phyloP scores from a whole-genome alignment of 2,113 vertebrate species.

The Clupea harengus region DNA sequence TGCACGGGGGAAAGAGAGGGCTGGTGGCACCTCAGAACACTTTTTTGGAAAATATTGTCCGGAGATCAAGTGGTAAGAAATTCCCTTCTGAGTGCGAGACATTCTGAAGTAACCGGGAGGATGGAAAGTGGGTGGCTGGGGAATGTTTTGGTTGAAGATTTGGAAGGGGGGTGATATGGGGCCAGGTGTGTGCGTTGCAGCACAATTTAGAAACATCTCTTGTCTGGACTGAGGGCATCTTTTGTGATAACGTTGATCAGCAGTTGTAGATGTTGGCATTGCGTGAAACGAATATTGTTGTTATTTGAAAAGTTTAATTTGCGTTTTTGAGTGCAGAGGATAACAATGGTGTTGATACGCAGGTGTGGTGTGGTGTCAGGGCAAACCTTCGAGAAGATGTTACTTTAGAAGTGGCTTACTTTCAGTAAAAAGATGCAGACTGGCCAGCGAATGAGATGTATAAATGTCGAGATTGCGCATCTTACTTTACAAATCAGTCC shows the following conservation, averaged over 20 bases:
- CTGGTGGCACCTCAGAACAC: slow-evolving; percentile 99
- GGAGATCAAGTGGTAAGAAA: slow-evolving; percentile 93
- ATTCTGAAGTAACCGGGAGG: neutral
- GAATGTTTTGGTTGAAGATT: neutral
- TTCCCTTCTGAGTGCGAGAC: slow-evolving; percentile 20
- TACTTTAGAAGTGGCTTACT: neutral
- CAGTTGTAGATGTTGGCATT: neutral
- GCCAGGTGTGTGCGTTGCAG: slow-evolving; percentile 5
- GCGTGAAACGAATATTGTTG: neutral
- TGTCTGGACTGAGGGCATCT: neutral
- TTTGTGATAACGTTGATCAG: neutral
- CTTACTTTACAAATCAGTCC: neutral
- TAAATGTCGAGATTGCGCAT: neutral
- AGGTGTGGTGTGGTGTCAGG: neutral
- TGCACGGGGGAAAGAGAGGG: slow-evolving; percentile 98
- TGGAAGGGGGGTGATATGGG: neutral
- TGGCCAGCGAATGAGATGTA: neutral
- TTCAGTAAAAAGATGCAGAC: neutral
- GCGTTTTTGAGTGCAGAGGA: neutral
- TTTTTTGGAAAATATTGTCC: slow-evolving; percentile 96
- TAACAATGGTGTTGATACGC: neutral
- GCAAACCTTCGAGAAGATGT: neutral
- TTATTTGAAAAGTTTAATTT: neutral
- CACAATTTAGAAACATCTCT: neutral
- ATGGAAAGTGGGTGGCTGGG: neutral